Percentiles rank a stretch among this genome's conserved stretches.
Conservation (phyloP, 1,140 invertebrate species). For the Macrosteles quadrilineatus region DNA sequence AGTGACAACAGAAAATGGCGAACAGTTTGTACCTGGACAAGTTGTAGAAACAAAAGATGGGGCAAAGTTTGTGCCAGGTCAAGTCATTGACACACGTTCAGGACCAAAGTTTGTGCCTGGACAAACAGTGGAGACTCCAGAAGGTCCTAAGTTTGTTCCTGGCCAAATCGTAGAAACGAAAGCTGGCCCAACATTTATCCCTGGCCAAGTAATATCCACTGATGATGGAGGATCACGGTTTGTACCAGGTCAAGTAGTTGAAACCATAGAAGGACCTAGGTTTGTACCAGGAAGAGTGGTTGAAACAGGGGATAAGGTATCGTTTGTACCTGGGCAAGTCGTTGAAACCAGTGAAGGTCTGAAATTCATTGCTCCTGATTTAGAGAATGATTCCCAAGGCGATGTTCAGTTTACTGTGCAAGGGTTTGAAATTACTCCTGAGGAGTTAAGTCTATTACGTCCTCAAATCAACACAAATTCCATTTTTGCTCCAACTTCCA, state of each 20-base stretch:
- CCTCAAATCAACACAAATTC: slow-evolving; percentile 50
- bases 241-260: slow-evolving; percentile 72
- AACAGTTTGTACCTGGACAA: slow-evolving; percentile 66
- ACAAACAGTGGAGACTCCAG: slow-evolving; percentile 67
- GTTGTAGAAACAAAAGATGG: slow-evolving; percentile 58
- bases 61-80: slow-evolving; percentile 69
- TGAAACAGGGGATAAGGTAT: slow-evolving; percentile 65
- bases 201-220: slow-evolving; percentile 71
- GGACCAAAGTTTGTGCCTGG: slow-evolving; percentile 71
- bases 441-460: slow-evolving; percentile 65
- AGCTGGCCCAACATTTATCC: slow-evolving; percentile 70
- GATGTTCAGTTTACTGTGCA: slow-evolving; percentile 68
- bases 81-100: slow-evolving; percentile 66
- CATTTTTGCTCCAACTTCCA: slow-evolving; percentile 52
- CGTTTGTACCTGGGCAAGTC: slow-evolving; percentile 69
- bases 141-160: slow-evolving; percentile 67
- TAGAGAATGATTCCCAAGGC: slow-evolving; percentile 64
- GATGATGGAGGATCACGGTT: slow-evolving; percentile 69
- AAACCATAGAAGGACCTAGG: slow-evolving; percentile 67
- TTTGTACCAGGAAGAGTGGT: slow-evolving; percentile 73
- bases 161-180: slow-evolving; percentile 73
- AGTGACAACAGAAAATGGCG: slow-evolving; percentile 66
- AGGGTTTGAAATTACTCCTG: slow-evolving; percentile 71
- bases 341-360: slow-evolving; percentile 71
- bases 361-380: slow-evolving; percentile 68